These are phyloP conservation scores for Sorex fumeus DNA, from an alignment of 2,113 vertebrate genomes.

Conservation along the genomic window DNA sequence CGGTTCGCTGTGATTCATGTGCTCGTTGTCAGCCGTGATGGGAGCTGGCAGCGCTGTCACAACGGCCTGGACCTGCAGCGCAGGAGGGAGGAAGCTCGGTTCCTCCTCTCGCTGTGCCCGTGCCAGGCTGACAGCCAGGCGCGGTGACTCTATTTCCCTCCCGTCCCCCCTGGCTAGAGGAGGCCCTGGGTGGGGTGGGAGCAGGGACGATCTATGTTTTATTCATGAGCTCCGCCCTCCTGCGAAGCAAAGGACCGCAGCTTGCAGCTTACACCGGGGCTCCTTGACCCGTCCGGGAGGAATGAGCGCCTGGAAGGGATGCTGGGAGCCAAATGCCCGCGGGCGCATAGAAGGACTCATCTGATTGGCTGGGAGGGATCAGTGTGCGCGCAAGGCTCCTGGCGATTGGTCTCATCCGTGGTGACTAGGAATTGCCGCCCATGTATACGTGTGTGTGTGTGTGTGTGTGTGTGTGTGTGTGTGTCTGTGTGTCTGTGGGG, in stretches of 20 bases:
- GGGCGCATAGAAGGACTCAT: neutral
- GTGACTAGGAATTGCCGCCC: neutral
- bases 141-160: neutral
- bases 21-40: constrained; percentile 32
- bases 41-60: neutral
- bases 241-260: no score
- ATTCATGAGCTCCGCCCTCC: neutral
- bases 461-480: neutral
- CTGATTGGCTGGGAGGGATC: constrained; percentile 11
- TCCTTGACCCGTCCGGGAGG: neutral
- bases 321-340: neutral
- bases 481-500: no score
- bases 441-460: neutral
- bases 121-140: neutral
- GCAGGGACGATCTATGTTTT: neutral
- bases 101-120: neutral
- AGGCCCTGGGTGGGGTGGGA: neutral
- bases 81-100: neutral
- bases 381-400: neutral
- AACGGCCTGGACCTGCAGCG: neutral
- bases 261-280: neutral
- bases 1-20: constrained; percentile 8
- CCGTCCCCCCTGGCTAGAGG: neutral
- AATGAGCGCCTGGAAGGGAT: neutral
- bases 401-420: neutral